A percentile compares a stretch with the other conserved stretches of the same genome.
These are phyloP conservation scores for Tenualosa ilisha DNA, from an alignment of 2,797 vertebrate genomes.

Conservation along the genomic window DNA sequence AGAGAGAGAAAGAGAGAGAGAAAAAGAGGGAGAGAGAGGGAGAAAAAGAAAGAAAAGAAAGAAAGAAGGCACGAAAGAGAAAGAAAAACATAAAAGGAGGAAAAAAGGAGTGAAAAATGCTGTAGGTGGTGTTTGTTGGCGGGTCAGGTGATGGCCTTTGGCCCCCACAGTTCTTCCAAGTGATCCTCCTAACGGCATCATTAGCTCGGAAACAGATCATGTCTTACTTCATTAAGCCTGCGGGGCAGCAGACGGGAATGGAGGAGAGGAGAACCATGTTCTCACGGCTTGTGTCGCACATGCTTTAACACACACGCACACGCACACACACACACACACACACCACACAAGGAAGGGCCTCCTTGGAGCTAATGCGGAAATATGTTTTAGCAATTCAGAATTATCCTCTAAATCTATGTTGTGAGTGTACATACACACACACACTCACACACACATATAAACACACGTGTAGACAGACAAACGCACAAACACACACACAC, in stretches of 20 bases:
- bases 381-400: neutral
- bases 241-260: neutral
- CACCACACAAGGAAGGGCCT: neutral
- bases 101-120: constrained; percentile 30
- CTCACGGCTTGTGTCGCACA: neutral
- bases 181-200: neutral
- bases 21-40: neutral
- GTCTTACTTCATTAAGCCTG: constrained; percentile 4
- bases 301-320: neutral
- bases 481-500: neutral
- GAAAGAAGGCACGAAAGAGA: constrained; percentile 51
- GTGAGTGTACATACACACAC: too few species aligned
- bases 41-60: constrained; percentile 44
- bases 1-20: constrained; percentile 34
- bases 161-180: neutral
- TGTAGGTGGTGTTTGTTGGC: constrained; percentile 17
- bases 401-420: neutral
- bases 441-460: neutral
- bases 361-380: neutral
- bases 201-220: constrained; percentile 20
- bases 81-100: constrained; percentile 50
- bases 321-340: too few species aligned
- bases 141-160: constrained; percentile 29
- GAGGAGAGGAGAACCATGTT: neutral
- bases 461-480: neutral